Percentiles rank a stretch among this genome's conserved stretches.
phyloP scores from a whole-genome alignment of 2,113 vertebrate species.

The Onychostruthus taczanowskii region DNA sequence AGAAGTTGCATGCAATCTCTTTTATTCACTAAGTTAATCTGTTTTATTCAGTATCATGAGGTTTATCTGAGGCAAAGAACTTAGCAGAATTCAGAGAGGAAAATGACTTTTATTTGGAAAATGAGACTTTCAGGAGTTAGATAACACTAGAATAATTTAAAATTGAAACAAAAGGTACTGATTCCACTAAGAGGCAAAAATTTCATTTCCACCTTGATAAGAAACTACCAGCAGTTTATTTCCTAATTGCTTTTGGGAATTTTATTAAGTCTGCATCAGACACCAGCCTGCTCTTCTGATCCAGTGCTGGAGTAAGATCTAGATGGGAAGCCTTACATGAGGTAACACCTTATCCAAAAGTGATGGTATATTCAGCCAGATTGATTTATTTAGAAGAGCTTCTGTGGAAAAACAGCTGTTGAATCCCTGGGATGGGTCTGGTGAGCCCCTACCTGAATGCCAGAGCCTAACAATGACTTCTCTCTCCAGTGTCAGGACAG shows the following conservation, averaged over 20 bases:
- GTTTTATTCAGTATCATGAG: not conserved
- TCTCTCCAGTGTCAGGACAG: not conserved
- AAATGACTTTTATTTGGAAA: not conserved
- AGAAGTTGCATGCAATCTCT: not conserved
- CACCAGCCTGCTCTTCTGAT: not conserved
- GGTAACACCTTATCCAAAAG: not conserved
- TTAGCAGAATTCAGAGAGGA: not conserved
- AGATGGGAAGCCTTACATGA: not conserved
- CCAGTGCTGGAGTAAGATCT: not conserved
- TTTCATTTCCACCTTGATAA: not conserved
- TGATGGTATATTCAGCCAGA: not conserved
- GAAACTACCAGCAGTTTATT: not conserved
- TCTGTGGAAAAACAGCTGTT: not conserved
- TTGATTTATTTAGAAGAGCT: not conserved
- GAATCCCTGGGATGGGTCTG: not conserved
- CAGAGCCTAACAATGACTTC: not conserved
- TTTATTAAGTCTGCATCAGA: not conserved
- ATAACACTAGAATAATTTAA: not conserved
- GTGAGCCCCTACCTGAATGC: not conserved
- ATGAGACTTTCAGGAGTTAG: not conserved
- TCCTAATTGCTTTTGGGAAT: not conserved
- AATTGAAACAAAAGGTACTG: not conserved
- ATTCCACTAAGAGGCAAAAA: not conserved
- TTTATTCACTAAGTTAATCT: not conserved
- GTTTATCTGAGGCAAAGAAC: not conserved